phyloP scores from a whole-genome alignment of 2,797 vertebrate species.

The Acridotheres tristis region DNA sequence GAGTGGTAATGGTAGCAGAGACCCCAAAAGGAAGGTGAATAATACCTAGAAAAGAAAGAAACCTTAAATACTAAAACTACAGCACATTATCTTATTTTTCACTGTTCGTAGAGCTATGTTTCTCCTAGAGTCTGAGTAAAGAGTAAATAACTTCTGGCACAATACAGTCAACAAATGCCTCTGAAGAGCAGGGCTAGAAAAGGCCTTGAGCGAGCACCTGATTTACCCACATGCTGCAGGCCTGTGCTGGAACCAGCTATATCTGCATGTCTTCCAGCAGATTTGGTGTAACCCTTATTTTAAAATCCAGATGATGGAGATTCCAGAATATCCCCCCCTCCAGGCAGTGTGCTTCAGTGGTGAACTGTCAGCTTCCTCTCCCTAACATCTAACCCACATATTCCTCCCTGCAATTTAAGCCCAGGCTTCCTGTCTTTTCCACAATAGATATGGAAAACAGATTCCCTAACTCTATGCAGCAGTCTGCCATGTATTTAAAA shows the following conservation, averaged over 20 bases:
- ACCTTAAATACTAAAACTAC: background rate
- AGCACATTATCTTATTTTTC: background rate
- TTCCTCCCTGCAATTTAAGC: background rate
- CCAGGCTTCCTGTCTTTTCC: conserved; percentile 8
- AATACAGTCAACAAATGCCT: background rate
- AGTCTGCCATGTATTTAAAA: background rate
- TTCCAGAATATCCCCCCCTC: background rate
- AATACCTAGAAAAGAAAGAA: background rate
- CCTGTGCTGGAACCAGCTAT: background rate
- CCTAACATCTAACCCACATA: background rate
- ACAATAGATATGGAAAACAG: conserved; percentile 25
- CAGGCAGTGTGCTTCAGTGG: background rate
- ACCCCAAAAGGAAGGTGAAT: background rate
- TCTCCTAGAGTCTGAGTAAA: background rate
- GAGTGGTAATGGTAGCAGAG: background rate
- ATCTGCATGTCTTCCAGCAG: background rate
- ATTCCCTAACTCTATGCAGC: background rate
- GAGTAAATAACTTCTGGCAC: background rate
- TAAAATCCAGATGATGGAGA: conserved; percentile 4
- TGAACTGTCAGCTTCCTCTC: background rate
- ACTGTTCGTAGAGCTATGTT: background rate
- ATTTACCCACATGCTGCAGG: background rate
- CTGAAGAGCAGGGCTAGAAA: background rate
- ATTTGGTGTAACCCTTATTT: background rate
- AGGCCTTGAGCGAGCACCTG: background rate